Evolutionary conservation across 2,888 invertebrate species (phyloP), one percentile per base, ranked within the genome.

Genomic region (Lissonota sp.): DNA sequence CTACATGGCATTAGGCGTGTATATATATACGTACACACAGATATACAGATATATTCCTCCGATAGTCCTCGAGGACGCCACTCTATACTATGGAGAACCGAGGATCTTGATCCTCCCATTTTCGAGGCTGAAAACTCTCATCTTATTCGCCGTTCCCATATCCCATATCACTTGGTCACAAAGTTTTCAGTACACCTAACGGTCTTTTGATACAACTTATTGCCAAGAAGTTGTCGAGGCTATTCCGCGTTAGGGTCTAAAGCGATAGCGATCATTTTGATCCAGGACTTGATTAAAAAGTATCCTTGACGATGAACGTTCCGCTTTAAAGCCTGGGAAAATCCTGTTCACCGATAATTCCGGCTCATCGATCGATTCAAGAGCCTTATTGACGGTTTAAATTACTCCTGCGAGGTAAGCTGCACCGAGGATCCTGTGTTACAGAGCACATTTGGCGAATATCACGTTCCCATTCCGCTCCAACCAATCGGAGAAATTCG

Each of bases 391-490:
- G 26, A 26, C 3, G 26, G 26, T 26, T 26, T 26, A 3, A 26
- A 26, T 26, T 26, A 26, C 3, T 2, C 26, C 26, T 3, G 26
- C 26, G 26, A 3, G 26, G 26, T 26, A 26, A 26, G 26, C 26
- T 26, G 3, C 26, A 26, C 26, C 26, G 26, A 26, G 26, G 3
- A 26, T 2, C 26, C 26, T 26, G 26, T 44, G 6, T 44, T 44
- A 0, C 2, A 6, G 10, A 44, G 44, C 6, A 44, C 10, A 8
- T 44, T 44, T 8, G 42, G 12, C 55, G 40, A 71, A 81, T 78
- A 77, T 83, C 80, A 80, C 76, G 80, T 76, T 83, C 69, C 58
- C 60, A 44, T 53, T 10, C 39, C 37, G 51, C 6, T 8, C 42
- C 10, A 62, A 40, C 16, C 37, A 46, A 40, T 16, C 14, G 58